Base-by-base conservation (phyloP, 2,797 vertebrate species). In the Gallinago stenura region DNA sequence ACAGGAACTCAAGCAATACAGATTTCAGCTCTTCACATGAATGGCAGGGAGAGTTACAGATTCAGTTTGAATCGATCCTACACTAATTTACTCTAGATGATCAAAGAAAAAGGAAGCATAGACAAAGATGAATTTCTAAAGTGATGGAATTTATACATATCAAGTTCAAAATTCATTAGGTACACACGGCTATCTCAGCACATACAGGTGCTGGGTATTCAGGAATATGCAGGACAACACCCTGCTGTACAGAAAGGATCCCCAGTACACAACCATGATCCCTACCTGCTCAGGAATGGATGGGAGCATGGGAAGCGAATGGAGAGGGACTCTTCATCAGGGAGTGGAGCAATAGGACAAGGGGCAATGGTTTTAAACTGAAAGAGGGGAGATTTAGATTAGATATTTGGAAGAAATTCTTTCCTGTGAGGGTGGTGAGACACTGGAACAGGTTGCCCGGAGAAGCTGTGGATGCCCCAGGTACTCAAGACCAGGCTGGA, bases 1-100 rank as follows among this genome's bases (percentile, higher is more conserved):
- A 97, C 95, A 96, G 89, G 77, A 96, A 94, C 80, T 56, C 81
- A 86, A 93, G 66, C 10, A 85, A 96, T 72, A 84, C 50, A 96
- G 95, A 96, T 95, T 93, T 92, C 90, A 94, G 90, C 89, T 96
- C 88, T 62, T 73, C 33, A 39, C 57, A 43, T 28, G 91, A 86
- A 64, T 72, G 41, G 58, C 26, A 65, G 64, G 53, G 41, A 93
- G 88, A 93, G 64, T 93, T 88, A 35, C 60, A 93, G 91, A 83
- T 93, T 97, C 28, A 35, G 77, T 69, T 46, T 85, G 64, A 89
- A 81, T 86, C 45, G 26, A 82, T 37, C 22, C 35, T 43, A 7
- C 57, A 66, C 22, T 88, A 17, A 90, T 72, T 89, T 45, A 54
- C 17, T 18, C 19, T 2, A 14, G 24, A 19, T 24, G 26, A 61